Evolutionary conservation across 2,888 invertebrate genomes (phyloP), one percentile per base, ranked within the genome.

Genomic region (Nasonia oneida): DNA sequence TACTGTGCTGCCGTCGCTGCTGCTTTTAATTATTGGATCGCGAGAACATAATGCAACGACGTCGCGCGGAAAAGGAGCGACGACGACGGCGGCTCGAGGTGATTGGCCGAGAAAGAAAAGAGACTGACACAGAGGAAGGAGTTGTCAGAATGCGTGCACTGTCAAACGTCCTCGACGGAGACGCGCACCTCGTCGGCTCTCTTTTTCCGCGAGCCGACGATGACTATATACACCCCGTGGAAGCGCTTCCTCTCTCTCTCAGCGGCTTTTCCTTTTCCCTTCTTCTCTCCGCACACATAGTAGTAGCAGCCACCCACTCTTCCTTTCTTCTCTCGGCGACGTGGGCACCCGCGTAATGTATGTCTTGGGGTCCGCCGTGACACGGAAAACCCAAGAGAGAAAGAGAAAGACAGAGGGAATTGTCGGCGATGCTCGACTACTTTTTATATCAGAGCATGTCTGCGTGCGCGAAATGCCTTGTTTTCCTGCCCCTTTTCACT

Each of bases 91-190:
- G 29, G 33, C 15, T n/a, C 61, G 85, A 85, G 82, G 81, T 85
- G 85, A 85, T 85, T 85, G 81, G 81, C 85, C 50, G 79, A 61
- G 76, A 81, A n/a, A 57, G 29, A 73, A 73, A 53, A 75, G 53
- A n/a, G 37, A 42, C 42, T 42, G 8, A 10, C 10, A 47, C 47
- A 47, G 61, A 85, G 85, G 85, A 85, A 85, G 78, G 53, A 85
- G 82, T 79, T 82, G 85, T 85, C 82, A 61, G 78, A 82, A 79
- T 47, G 57, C 70, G 73, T 57, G 57, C 74, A 61, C 70, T 79
- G 73, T 78, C 53, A 78, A 70, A 77, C 83, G 47, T 77, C 71
- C 57, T 57, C 37, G 29, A 3, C 15, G 18, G 15, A 15, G 53
- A 6, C 15, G 18, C 53, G 18, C 53, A 18, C 57, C n/a, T 64